Conservation (phyloP, 2,888 invertebrate genomes). For the Cataglyphis albicans region DNA sequence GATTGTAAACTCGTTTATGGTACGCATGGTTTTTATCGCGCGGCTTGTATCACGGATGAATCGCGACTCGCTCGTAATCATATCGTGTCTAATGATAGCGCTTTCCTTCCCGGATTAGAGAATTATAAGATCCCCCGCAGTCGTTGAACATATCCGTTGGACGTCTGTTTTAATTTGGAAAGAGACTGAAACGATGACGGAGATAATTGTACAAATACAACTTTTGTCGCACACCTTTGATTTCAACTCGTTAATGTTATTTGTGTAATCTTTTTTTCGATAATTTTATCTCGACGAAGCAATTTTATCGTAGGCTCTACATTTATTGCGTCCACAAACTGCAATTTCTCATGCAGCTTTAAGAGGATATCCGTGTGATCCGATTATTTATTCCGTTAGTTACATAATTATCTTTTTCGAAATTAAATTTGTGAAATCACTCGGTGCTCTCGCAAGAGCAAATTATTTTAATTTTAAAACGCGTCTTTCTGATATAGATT, state of each 20-base stretch:
- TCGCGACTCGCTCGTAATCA: conserved; percentile 19
- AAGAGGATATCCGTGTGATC: conserved; percentile 44
- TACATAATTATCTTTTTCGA: conserved; percentile 25
- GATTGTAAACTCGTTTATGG: conserved; percentile 32
- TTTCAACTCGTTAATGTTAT: not conserved
- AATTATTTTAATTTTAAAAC: not conserved
- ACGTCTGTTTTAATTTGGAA: conserved; percentile 17
- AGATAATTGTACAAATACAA: not conserved
- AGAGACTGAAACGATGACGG: not conserved
- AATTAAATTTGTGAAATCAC: conserved; percentile 35
- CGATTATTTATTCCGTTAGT: conserved; percentile 45
- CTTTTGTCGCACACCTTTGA: not conserved
- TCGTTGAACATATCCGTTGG: not conserved
- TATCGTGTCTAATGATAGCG: conserved; percentile 11
- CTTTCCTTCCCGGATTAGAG: not conserved
- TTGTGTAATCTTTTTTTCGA: conserved; percentile 37
- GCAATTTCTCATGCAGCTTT: conserved; percentile 37
- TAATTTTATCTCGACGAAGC: conserved; percentile 32
- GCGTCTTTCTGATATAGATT: not conserved
- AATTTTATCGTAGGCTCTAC: conserved; percentile 3
- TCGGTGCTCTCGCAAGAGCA: not conserved
- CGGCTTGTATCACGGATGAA: conserved; percentile 9
- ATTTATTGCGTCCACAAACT: not conserved
- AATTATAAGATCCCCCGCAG: conserved; percentile 1
- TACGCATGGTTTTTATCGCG: conserved; percentile 36